Percentiles rank a stretch among this genome's conserved stretches.
Conservation (phyloP, 2,113 vertebrate genomes). For the Cinclus mexicanus region DNA sequence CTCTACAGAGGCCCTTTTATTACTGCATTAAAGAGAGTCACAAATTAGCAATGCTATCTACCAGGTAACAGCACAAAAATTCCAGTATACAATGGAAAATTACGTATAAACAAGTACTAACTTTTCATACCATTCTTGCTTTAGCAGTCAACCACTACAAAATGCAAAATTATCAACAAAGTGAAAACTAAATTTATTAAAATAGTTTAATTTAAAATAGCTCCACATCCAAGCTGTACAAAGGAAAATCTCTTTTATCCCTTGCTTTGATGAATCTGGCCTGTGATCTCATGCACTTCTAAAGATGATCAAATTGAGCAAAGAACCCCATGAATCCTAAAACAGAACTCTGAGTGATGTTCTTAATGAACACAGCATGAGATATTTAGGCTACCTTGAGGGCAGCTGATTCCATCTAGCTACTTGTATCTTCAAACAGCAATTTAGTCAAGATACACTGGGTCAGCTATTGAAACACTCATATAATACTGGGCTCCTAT, state of each 20-base stretch:
- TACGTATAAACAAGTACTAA: neutral
- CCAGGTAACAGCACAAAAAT: neutral
- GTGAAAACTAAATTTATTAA: neutral
- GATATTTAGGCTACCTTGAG: constrained; percentile 44
- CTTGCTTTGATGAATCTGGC: constrained; percentile 44
- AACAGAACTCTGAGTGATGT: neutral
- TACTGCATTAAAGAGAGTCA: neutral
- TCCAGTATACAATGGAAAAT: neutral
- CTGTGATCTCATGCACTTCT: constrained; percentile 51
- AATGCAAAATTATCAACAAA: constrained; percentile 13
- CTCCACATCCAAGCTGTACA: neutral
- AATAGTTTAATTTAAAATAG: constrained; percentile 42
- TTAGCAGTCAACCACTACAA: neutral
- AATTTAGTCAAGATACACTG: constrained; percentile 13
- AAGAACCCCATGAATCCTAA: constrained; percentile 14
- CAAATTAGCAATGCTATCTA: neutral
- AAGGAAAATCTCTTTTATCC: constrained; percentile 48
- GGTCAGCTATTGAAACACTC: constrained; percentile 9
- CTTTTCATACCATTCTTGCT: neutral
- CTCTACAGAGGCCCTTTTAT: neutral
- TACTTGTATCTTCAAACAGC: constrained; percentile 23
- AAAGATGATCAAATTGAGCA: constrained; percentile 44
- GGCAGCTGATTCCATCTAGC: constrained; percentile 27
- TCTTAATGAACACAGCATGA: constrained; percentile 58
- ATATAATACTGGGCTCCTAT: neutral